Base-by-base conservation (phyloP, 1,140 invertebrate species). In the Centruroides sculpturatus region DNA sequence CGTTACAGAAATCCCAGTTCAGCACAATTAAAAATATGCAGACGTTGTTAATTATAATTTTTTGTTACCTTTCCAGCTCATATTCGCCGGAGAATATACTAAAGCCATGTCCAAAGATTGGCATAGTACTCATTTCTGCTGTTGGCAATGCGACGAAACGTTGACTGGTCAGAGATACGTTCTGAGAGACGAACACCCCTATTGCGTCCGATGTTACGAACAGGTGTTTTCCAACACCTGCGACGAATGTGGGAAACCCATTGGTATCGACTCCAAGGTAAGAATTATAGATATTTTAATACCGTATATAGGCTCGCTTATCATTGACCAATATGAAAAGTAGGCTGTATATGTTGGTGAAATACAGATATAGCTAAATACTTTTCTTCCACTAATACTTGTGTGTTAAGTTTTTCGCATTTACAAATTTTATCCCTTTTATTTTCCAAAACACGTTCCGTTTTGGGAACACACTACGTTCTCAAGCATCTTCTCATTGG, bases 51-150 rank as follows among this genome's bases (percentile, higher is more conserved):
- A 41, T 12, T 56, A 58, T 55, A 55, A 55, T 55, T 55, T 46
- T 12, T 8, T 41, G 5, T 41, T 41, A 41, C 5, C 41, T 41
- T 64, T 64, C 12, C 83, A 98, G 95, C 85, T 99, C 77, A 98
- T 99, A 88, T 99, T 98, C 85, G 94, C 92, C 77, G 92, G 91
- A 67, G 94, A 99, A 77, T 99, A 98, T 82, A 98, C 94, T 71
- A 98, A 97, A 81, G 90, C 95, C 72, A 97, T 98, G 93, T 92
- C 92, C 79, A 96, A 98, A 83, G 94, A 98, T 77, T 99, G 92
- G 92, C 96, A 99, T 78, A 88, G 86, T 69, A 90, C 91, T 67
- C 96, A 99, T 75, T 97, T 99, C 80, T 93, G 89, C 77, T 94
- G 90, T 79, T 94, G 91, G 90, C 89, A 96, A 76, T 99, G 96